These are phyloP conservation scores for Anthonomus grandis DNA, from an alignment of 1,140 invertebrate genomes.

Conservation along the genomic window DNA sequence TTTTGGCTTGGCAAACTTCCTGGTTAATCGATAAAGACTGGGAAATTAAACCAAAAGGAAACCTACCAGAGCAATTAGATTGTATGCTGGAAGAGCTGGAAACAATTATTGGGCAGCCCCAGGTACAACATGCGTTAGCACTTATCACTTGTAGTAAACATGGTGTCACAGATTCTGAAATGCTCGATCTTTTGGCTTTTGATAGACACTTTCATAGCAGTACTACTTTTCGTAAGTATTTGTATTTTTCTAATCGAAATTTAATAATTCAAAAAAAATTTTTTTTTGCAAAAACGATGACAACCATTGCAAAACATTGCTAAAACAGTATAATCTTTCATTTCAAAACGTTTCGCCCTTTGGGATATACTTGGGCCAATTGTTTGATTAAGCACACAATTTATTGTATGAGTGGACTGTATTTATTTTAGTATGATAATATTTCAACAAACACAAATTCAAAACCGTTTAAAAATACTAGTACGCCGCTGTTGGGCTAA, in stretches of 20 bases:
- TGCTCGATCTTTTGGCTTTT: slow-evolving; percentile 68
- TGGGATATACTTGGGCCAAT: no score
- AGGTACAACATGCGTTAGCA: slow-evolving; percentile 59
- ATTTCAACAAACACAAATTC: no score
- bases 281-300: no score
- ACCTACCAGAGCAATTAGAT: slow-evolving; percentile 58
- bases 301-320: no score
- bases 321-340: not conserved
- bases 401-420: no score
- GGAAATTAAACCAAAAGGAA: slow-evolving; percentile 51
- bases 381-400: no score
- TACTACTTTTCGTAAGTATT: slow-evolving; percentile 57
- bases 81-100: slow-evolving; percentile 65
- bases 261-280: no score
- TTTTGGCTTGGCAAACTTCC: slow-evolving; percentile 65
- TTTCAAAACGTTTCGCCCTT: no score
- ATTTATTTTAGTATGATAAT: no score
- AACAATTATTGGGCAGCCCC: slow-evolving; percentile 59
- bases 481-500: no score
- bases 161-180: slow-evolving; percentile 71
- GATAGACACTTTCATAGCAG: slow-evolving; percentile 66
- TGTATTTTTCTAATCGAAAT: not conserved
- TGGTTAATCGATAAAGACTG: slow-evolving; percentile 55
- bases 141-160: slow-evolving; percentile 65
- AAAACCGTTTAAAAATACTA: no score